Conservation (phyloP, 2,888 invertebrate species). For the Leptinotarsa rubiginosa region DNA sequence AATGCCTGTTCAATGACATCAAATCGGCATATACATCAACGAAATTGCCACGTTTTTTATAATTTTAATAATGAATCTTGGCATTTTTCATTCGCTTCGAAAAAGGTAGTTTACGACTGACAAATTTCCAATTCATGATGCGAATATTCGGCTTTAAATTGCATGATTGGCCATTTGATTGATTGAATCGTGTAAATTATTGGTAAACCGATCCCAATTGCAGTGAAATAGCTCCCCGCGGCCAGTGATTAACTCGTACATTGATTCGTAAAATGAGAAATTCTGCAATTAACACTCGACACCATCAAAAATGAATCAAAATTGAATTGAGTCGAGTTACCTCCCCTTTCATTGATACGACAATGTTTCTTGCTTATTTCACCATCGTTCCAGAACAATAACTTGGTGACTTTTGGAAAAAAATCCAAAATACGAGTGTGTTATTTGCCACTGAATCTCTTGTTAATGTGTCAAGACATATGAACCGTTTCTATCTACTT, state of each 20-base stretch:
- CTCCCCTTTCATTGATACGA: not conserved
- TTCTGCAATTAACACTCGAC: slow-evolving; percentile 59
- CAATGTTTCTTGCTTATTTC: not conserved
- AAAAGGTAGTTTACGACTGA: slow-evolving; percentile 34
- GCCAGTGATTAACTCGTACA: slow-evolving; percentile 63
- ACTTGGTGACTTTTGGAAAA: too few relatives aligned
- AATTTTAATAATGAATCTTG: not conserved
- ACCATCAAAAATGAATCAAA: slow-evolving; percentile 36
- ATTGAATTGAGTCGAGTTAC: slow-evolving; percentile 24
- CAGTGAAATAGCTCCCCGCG: slow-evolving; percentile 55
- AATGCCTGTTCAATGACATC: too few relatives aligned
- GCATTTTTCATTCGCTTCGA: slow-evolving; percentile 4
- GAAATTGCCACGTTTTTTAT: too few relatives aligned
- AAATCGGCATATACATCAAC: too few relatives aligned
- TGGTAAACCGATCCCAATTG: slow-evolving; percentile 57
- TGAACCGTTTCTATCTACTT: too few relatives aligned
- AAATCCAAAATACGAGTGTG: too few relatives aligned
- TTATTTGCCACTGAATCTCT: too few relatives aligned
- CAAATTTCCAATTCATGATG: slow-evolving; percentile 35
- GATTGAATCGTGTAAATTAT: slow-evolving; percentile 58
- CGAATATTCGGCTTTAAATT: slow-evolving; percentile 42
- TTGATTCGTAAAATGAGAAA: slow-evolving; percentile 66
- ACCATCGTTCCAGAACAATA: not conserved
- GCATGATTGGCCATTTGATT: slow-evolving; percentile 53
- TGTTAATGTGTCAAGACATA: too few relatives aligned